Evolutionary conservation across 2,113 vertebrate genomes (phyloP).

Genomic region (Colinus virginianus): DNA sequence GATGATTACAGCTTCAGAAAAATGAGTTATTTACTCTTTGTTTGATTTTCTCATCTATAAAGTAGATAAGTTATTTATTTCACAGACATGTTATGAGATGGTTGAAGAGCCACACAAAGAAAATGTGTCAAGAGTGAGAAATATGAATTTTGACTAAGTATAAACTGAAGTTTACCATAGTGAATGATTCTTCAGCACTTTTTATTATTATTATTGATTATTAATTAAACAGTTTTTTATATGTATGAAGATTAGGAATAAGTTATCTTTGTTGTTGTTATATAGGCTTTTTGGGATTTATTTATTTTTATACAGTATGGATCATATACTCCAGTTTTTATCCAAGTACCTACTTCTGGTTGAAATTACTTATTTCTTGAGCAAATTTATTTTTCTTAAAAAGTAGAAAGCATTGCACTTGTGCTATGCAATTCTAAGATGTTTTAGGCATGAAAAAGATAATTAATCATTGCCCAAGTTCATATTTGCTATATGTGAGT

Average conservation of each 20-base stretch:
- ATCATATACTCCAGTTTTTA: not conserved
- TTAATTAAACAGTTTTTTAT: not conserved
- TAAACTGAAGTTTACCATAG: not conserved
- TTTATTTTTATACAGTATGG: not conserved
- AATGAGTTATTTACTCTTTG: slow-evolving; percentile 14
- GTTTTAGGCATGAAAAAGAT: not conserved
- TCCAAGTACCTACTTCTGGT: not conserved
- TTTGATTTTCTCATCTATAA: slow-evolving; percentile 28
- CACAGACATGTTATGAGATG: not conserved
- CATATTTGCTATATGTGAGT: not conserved
- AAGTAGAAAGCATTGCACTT: not conserved
- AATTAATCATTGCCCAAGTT: not conserved
- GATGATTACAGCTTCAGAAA: slow-evolving; percentile 41
- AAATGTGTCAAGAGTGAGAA: not conserved
- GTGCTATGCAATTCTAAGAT: not conserved
- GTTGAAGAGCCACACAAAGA: not conserved
- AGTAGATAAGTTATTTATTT: not conserved
- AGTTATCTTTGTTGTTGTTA: not conserved
- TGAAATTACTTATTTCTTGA: not conserved
- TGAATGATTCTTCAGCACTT: not conserved
- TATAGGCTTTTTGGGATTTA: not conserved
- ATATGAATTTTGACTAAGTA: not conserved
- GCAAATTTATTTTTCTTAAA: not conserved
- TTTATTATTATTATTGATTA: not conserved
- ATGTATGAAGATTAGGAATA: not conserved